Percentiles rank a stretch among this genome's conserved stretches.
Evolutionary conservation across 2,888 invertebrate species (phyloP).

Genomic region (Pheosia tremula): DNA sequence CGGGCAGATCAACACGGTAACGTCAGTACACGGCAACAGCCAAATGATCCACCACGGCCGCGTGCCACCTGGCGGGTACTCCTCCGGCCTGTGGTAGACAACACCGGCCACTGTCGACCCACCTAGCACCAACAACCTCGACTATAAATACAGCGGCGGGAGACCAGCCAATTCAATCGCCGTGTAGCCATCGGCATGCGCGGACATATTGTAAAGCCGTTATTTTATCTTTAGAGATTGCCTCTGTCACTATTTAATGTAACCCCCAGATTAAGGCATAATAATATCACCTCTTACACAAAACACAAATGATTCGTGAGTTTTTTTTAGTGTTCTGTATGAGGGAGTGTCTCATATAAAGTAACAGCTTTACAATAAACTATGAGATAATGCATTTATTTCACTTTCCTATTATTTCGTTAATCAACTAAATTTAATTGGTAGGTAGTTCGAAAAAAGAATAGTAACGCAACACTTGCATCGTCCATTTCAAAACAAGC

Average conservation of each 20-base stretch:
- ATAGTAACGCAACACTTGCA: conserved; percentile 55
- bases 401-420: conserved; percentile 52
- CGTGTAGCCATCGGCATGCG: conserved; percentile 41
- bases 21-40: conserved; percentile 73
- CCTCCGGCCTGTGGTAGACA: conserved; percentile 88
- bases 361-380: conserved; percentile 22
- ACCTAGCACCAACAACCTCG: conserved; percentile 33
- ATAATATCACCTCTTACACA: not conserved
- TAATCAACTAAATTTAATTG: conserved; percentile 58
- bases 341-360: conserved; percentile 13
- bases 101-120: conserved; percentile 26
- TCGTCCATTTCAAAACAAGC: conserved; percentile 55
- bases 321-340: not conserved
- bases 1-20: conserved; percentile 83
- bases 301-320: not conserved
- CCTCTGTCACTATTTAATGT: not conserved
- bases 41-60: conserved; percentile 79
- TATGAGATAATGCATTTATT: conserved; percentile 64
- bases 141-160: conserved; percentile 29
- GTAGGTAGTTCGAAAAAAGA: conserved; percentile 54
- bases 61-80: conserved; percentile 88
- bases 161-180: conserved; percentile 35
- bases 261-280: not conserved
- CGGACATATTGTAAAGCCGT: conserved; percentile 27
- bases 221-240: conserved; percentile 6